A percentile compares a stretch with the other conserved stretches of the same genome.
phyloP scores from a whole-genome alignment of 1,140 invertebrate genomes.

The Sycobia sp. region DNA sequence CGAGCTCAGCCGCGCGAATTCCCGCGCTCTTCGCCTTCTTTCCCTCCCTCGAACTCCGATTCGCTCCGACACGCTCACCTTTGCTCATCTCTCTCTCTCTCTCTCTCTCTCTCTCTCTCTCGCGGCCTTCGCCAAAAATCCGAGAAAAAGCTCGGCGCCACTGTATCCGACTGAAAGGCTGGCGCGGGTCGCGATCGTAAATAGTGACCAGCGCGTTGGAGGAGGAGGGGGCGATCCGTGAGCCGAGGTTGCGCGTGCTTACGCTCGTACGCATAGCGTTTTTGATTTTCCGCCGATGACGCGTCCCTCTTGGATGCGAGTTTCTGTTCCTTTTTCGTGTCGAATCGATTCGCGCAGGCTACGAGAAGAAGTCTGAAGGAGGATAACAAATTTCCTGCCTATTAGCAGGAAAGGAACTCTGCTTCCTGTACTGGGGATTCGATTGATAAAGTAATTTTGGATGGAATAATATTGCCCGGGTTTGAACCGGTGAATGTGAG shows the following conservation, averaged over 20 bases:
- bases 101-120: slow-evolving; percentile 38
- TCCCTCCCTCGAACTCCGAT: no score
- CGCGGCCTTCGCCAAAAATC: slow-evolving; percentile 48
- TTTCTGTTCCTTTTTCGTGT: no score
- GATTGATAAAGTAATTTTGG: no score
- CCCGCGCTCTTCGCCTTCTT: no score
- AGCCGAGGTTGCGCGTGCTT: slow-evolving; percentile 22
- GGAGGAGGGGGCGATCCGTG: neutral
- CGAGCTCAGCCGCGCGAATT: slow-evolving; percentile 19
- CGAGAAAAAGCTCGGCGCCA: slow-evolving; percentile 57
- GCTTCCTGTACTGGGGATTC: no score
- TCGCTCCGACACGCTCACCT: no score
- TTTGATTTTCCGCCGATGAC: slow-evolving; percentile 10
- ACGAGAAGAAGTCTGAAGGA: no score
- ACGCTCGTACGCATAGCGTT: neutral
- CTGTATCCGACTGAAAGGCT: slow-evolving; percentile 59
- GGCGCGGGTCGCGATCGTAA: slow-evolving; percentile 51
- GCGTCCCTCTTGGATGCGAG: slow-evolving; percentile 3
- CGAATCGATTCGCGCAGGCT: no score
- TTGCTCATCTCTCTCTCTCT: slow-evolving; percentile 41
- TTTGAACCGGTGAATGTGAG: no score
- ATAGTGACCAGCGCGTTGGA: slow-evolving; percentile 52
- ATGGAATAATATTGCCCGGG: no score
- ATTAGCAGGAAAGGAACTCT: no score
- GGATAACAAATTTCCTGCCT: no score